Conservation (phyloP, 2,888 invertebrate genomes). For the Andrena marginata region DNA sequence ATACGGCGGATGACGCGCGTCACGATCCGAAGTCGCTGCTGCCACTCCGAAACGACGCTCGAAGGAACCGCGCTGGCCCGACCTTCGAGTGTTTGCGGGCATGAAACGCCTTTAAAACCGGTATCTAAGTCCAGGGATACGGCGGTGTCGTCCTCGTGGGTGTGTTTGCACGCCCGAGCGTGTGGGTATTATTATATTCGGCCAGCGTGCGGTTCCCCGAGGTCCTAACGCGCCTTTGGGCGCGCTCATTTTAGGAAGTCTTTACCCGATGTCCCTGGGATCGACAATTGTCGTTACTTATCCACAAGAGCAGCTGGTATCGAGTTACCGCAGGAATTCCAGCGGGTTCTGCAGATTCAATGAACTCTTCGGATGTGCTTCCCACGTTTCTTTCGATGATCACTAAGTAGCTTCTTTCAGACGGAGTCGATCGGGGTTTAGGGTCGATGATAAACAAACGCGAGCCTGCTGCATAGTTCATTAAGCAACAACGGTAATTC, state of each 20-base stretch:
- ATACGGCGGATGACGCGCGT: slow-evolving; percentile 39
- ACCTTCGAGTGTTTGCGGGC: slow-evolving; percentile 69
- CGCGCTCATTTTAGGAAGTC: slow-evolving; percentile 5
- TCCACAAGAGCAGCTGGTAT: neutral
- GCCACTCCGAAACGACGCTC: slow-evolving; percentile 51
- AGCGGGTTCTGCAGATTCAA: neutral
- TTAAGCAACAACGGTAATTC: too few relatives aligned
- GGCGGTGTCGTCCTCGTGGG: slow-evolving; percentile 8
- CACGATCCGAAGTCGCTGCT: slow-evolving; percentile 15
- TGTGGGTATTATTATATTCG: slow-evolving; percentile 22
- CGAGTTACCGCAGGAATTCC: too few relatives aligned
- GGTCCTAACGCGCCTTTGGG: neutral
- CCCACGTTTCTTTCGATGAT: neutral
- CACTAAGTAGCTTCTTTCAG: too few relatives aligned
- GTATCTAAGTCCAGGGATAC: slow-evolving; percentile 61
- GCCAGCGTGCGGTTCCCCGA: slow-evolving; percentile 27
- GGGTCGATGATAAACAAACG: too few relatives aligned
- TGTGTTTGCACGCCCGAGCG: slow-evolving; percentile 56
- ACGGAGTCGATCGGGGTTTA: too few relatives aligned
- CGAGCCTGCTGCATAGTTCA: too few relatives aligned
- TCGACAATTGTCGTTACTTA: neutral
- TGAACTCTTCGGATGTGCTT: neutral
- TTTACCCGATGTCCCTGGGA: neutral
- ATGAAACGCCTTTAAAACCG: slow-evolving; percentile 71
- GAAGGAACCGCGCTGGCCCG: slow-evolving; percentile 37